Evolutionary conservation across 2,888 invertebrate genomes (phyloP).

Genomic region (Cerastoderma edule): DNA sequence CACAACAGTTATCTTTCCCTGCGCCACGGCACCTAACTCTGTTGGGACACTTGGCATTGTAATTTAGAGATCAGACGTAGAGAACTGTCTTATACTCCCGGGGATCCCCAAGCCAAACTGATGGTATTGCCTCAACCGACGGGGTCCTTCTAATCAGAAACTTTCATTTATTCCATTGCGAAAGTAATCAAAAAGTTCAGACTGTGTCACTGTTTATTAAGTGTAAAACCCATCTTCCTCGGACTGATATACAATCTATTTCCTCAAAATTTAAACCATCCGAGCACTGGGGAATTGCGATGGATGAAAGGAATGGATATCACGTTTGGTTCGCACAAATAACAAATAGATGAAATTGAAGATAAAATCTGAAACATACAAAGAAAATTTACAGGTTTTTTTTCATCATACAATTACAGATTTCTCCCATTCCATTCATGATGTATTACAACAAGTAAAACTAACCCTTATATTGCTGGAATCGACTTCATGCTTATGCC

Average conservation of each 20-base stretch:
- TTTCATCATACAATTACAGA: too few species aligned
- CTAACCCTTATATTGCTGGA: too few species aligned
- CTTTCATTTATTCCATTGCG: slow-evolving; percentile 62
- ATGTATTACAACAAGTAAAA: too few species aligned
- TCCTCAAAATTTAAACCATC: slow-evolving; percentile 35
- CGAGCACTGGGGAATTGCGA: not conserved
- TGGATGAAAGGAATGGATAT: slow-evolving; percentile 7
- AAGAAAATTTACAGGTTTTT: slow-evolving; percentile 5
- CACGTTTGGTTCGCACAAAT: slow-evolving; percentile 6
- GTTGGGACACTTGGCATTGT: slow-evolving; percentile 23
- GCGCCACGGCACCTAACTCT: too few species aligned
- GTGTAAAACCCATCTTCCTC: slow-evolving; percentile 62
- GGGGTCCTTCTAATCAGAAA: slow-evolving; percentile 61
- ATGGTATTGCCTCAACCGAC: slow-evolving; percentile 49
- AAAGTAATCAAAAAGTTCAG: slow-evolving; percentile 67
- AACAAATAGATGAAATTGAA: not conserved
- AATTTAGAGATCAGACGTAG: slow-evolving; percentile 25
- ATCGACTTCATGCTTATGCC: too few species aligned
- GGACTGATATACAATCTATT: slow-evolving; percentile 58
- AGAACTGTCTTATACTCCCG: slow-evolving; percentile 21
- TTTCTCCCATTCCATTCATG: too few species aligned
- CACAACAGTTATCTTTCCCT: too few species aligned
- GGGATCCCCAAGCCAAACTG: slow-evolving; percentile 28
- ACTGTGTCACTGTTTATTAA: slow-evolving; percentile 68
- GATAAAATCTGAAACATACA: slow-evolving; percentile 18